These are phyloP conservation scores for Microcebus ravelobensis DNA, from an alignment of 2,113 vertebrate species.

Conservation along the genomic window DNA sequence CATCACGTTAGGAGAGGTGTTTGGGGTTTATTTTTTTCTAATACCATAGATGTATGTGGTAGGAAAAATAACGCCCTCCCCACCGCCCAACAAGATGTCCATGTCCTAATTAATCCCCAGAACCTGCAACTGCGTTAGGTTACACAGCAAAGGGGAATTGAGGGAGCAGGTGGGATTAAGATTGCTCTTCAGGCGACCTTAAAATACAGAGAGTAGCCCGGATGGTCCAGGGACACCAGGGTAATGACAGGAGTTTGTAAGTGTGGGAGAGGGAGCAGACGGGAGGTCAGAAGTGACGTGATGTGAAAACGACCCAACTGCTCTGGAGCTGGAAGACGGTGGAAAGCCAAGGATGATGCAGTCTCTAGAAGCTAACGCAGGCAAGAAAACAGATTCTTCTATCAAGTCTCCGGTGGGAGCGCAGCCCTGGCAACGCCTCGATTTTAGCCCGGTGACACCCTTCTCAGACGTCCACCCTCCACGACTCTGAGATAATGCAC, in stretches of 20 bases:
- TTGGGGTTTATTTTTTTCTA: not conserved
- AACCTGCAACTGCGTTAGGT: not conserved
- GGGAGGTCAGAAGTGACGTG: too few relatives aligned
- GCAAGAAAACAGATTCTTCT: not conserved
- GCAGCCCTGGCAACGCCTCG: not conserved
- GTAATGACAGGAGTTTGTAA: not conserved
- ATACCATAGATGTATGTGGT: not conserved
- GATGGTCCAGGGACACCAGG: too few relatives aligned
- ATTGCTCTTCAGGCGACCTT: not conserved
- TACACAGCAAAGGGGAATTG: not conserved
- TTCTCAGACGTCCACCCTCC: not conserved
- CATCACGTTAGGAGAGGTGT: not conserved
- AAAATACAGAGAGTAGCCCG: not conserved
- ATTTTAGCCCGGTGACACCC: not conserved
- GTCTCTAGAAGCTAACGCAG: not conserved
- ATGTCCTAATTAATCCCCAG: not conserved
- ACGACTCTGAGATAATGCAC: not conserved
- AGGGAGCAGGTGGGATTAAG: not conserved
- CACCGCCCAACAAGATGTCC: not conserved
- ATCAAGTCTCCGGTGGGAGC: not conserved
- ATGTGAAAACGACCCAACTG: not conserved
- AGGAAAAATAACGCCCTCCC: not conserved
- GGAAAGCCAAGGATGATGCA: rapidly evolving
- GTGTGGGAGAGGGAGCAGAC: not conserved
- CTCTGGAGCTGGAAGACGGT: not conserved